Base-by-base conservation (phyloP, 2,888 invertebrate genomes). In the Acrobeloides nanus region DNA sequence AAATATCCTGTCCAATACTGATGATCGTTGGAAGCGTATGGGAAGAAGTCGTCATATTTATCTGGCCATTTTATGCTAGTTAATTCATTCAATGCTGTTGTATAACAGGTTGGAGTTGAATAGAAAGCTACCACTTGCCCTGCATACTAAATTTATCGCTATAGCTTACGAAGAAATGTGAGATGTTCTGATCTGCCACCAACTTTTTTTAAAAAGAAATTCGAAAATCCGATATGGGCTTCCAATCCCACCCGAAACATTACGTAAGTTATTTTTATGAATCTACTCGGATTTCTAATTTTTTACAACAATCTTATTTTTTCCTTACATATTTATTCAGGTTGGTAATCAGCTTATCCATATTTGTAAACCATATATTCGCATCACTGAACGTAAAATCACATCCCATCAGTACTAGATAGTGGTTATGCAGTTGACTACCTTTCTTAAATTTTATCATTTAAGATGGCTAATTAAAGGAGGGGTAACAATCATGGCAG, bases 1-100 rank as follows among this genome's bases (percentile, higher is more conserved):
- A 77, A 79, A 63, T 78, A 81, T n/a, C 93, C 95, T 0, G 90
- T 89, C 95, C 93, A 97, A 72, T 83, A 93, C 0, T 86, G 80
- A 65, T 88, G 84, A 0, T 83, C 81, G 70, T 85, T 85, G 44
- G 84, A 84, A 1, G 89, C 86, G 50, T 78, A 90, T 0, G 90
- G 90, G 75, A 90, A 88, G 78, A 89, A 89, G 69, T 90, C 90
- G 62, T 89, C 87, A 0, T 78, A 77, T 74, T 89, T 89, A 0
- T 79, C 80, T 0, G 84, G 80, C n/a, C n/a, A n/a, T n/a, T n/a
- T n/a, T n/a, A n/a, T n/a, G n/a, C n/a, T n/a, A n/a, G n/a, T n/a
- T 78, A 85, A 82, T 12, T 58, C 50, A 38, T 59, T 76, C 31
- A 76, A 54, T 8, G 73, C 70, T 27, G 75, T 67, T 21, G 77